phyloP scores from a whole-genome alignment of 2,888 invertebrate species.

The Clunio marinus region DNA sequence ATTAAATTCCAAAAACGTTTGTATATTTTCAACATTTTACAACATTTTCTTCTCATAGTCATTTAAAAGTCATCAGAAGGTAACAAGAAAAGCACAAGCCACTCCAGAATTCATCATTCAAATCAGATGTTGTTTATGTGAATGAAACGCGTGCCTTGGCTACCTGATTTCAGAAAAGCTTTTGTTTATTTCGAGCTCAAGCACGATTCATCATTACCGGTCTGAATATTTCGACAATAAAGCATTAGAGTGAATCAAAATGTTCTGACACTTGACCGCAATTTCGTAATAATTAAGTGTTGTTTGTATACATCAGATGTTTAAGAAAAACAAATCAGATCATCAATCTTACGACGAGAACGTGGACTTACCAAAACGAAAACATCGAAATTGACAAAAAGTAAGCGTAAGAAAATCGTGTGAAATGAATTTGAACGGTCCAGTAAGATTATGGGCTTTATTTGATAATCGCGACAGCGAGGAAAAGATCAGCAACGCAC shows the following conservation, averaged over 20 bases:
- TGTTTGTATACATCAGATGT: background rate
- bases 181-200: background rate
- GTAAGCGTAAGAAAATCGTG: slow-evolving; percentile 2
- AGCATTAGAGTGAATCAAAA: background rate
- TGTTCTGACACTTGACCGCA: slow-evolving; percentile 26
- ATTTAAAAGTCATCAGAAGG: no score
- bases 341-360: background rate
- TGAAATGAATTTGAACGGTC: slow-evolving; percentile 32
- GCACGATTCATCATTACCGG: background rate
- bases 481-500: background rate
- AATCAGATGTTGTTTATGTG: background rate
- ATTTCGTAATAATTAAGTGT: background rate
- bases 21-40: no score
- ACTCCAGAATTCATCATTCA: no score
- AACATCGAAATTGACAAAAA: background rate
- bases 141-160: background rate
- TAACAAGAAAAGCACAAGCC: no score
- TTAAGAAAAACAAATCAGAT: background rate
- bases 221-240: background rate
- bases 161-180: background rate
- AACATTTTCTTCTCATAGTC: no score
- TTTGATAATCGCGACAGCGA: slow-evolving; percentile 26
- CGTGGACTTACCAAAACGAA: background rate
- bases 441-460: slow-evolving; percentile 26
- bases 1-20: no score